A percentile compares a stretch with the other conserved stretches of the same genome.
phyloP scores from a whole-genome alignment of 2,888 invertebrate genomes.

The Drosophila greeni region DNA sequence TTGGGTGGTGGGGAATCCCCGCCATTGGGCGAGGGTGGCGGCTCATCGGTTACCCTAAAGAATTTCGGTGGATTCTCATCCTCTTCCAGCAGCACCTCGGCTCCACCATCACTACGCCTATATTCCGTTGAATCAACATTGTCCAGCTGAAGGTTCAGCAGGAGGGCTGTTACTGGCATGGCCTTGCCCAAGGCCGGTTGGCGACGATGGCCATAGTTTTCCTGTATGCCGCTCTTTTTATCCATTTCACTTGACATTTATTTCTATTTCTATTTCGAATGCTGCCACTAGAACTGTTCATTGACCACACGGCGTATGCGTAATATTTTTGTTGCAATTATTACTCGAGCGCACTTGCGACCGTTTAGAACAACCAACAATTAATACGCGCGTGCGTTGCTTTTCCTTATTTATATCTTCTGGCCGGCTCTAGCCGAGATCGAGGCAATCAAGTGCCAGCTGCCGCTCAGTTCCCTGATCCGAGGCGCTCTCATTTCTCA shows the following conservation, averaged over 20 bases:
- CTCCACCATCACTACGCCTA: constrained; percentile 47
- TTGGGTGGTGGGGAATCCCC: constrained; percentile 20
- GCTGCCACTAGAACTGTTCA: constrained; percentile 11
- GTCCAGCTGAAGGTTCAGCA: constrained; percentile 69
- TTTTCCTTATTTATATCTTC: constrained; percentile 79
- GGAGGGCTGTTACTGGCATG: constrained; percentile 77
- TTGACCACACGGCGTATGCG: constrained; percentile 52
- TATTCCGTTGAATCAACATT: constrained; percentile 17
- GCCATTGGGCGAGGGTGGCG: constrained; percentile 50
- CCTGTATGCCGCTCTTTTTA: constrained; percentile 30
- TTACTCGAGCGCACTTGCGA: constrained; percentile 31
- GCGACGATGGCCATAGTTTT: constrained; percentile 72
- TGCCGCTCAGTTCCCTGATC: constrained; percentile 49
- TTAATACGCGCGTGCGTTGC: constrained; percentile 75
- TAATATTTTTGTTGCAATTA: constrained; percentile 24
- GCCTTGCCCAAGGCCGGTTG: constrained; percentile 77
- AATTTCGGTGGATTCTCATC: constrained; percentile 71
- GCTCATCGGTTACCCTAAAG: constrained; percentile 59
- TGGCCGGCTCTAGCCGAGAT: constrained; percentile 68
- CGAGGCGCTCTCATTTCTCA: constrained; percentile 35
- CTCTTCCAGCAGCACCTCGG: constrained; percentile 41
- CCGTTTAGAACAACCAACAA: constrained; percentile 63
- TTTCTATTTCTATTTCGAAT: background rate
- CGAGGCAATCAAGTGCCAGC: constrained; percentile 77
- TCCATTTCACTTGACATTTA: constrained; percentile 30